Conservation (phyloP, 2,888 invertebrate genomes). For the Galeruca laticollis region DNA sequence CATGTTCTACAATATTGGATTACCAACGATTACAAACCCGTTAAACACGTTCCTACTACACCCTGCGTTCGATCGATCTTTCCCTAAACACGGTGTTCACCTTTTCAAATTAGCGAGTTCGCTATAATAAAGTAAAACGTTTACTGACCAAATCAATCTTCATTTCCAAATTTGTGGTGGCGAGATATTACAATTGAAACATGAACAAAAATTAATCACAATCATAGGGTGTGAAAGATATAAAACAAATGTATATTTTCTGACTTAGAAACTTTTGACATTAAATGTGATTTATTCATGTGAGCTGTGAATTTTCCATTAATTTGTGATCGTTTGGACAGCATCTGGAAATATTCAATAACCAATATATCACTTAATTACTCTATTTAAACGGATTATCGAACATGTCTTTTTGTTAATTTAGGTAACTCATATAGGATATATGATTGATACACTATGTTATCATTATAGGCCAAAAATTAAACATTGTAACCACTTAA, state of each 20-base stretch:
- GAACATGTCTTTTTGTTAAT: too few relatives aligned
- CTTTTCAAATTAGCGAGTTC: conserved; percentile 26
- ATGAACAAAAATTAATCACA: conserved; percentile 21
- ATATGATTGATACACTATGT: too few relatives aligned
- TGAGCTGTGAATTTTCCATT: too few relatives aligned
- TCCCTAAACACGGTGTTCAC: conserved; percentile 19
- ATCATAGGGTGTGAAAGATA: neutral
- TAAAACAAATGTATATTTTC: neutral
- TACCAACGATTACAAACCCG: neutral
- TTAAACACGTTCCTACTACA: neutral
- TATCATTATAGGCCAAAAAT: too few relatives aligned
- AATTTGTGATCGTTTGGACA: too few relatives aligned
- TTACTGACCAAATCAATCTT: conserved; percentile 25
- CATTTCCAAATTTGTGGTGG: conserved; percentile 18
- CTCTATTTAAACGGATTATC: too few relatives aligned
- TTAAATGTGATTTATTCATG: neutral
- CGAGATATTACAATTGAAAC: conserved; percentile 17
- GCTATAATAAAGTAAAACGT: conserved; percentile 22
- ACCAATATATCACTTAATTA: too few relatives aligned
- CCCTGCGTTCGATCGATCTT: conserved; percentile 7
- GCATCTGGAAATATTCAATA: too few relatives aligned
- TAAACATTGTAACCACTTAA: too few relatives aligned
- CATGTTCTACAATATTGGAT: too few relatives aligned
- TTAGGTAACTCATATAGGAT: too few relatives aligned
- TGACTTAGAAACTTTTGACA: neutral